Evolutionary conservation across 2,113 vertebrate genomes (phyloP), one percentile per base, ranked within the genome.

Genomic region (Anthoscopus minutus): DNA sequence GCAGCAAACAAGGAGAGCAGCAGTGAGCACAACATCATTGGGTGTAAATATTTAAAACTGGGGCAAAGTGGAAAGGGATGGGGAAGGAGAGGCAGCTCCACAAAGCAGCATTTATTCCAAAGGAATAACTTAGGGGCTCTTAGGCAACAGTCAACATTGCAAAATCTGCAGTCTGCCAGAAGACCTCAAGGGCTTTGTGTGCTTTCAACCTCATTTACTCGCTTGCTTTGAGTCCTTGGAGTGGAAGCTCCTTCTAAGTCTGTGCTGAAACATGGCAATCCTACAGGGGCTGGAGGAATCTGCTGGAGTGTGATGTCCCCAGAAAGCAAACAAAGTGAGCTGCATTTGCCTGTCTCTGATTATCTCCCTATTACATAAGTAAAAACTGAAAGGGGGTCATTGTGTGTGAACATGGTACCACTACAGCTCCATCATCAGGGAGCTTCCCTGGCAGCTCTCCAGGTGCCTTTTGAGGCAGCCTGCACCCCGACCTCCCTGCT

Each of bases 141-240:
- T 81, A 96, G 94, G 90, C 89, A 95, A 96, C 85, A 93, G 85
- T 44, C 93, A 95, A 92, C 82, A 93, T 57, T 88, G 77, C 77
- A 94, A 96, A 96, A 96, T 86, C 85, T 5, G 1, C 82, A 86
- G 88, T 67, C 92, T 95, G 88, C 82, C 90, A 74, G 37, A 86
- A 91, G 83, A 84, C 88, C 90, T 81, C 80, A 70, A 91, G 87
- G 93, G 87, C 57, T 94, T 73, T 11, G 1, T 90, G 87, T 44
- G 76, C 94, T 96, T 95, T 91, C 81, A 93, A 84, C 86, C 87
- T 95, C 94, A 94, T 96, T 97, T 95, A 93, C 86, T 85, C 89
- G 90, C 73, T 94, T 79, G 42, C 62, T 89, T 30, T 90, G 82
- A 92, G 89, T 81, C 72, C 71, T 66, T n/a, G 25, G 82, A 93